A percentile compares a stretch with the other conserved stretches of the same genome.
phyloP scores from a whole-genome alignment of 2,797 vertebrate genomes.

The Gymnodraco acuticeps region DNA sequence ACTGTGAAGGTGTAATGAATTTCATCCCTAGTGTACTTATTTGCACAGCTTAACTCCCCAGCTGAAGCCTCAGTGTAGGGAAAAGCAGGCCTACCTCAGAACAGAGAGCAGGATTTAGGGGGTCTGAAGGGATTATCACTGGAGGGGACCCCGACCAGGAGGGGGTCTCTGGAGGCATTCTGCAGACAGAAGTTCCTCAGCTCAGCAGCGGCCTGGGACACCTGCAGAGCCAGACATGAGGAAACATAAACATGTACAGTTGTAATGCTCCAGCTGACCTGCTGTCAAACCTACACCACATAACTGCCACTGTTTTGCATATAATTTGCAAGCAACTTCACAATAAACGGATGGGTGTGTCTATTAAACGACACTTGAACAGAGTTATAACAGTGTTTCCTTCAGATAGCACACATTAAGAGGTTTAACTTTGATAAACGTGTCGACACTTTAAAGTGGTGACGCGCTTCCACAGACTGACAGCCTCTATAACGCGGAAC shows the following conservation, averaged over 20 bases:
- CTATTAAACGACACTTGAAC: not conserved
- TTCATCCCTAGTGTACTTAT: slow-evolving; percentile 10
- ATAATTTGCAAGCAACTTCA: slow-evolving; percentile 60
- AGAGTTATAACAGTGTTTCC: not conserved
- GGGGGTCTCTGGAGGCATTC: slow-evolving; percentile 86
- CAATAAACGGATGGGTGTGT: not conserved
- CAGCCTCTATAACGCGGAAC: slow-evolving; percentile 13
- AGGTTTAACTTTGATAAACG: slow-evolving; percentile 1
- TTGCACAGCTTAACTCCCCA: not conserved
- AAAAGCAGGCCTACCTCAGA: slow-evolving; percentile 75
- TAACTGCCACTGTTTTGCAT: slow-evolving; percentile 54
- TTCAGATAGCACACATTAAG: not conserved
- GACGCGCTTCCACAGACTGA: not conserved
- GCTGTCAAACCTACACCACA: not conserved
- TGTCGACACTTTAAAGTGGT: slow-evolving; percentile 1
- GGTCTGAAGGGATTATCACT: slow-evolving; percentile 88
- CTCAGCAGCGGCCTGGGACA: slow-evolving; percentile 85
- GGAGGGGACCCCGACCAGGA: slow-evolving; percentile 85
- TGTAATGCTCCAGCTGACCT: slow-evolving; percentile 3
- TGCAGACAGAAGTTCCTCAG: slow-evolving; percentile 86
- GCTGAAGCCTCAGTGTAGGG: slow-evolving; percentile 17
- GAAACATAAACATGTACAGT: slow-evolving; percentile 11
- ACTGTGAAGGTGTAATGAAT: slow-evolving; percentile 18
- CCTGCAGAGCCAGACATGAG: slow-evolving; percentile 70
- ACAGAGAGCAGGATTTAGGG: slow-evolving; percentile 85